Conservation (phyloP, 2,113 vertebrate species). For the Zosterops lateralis region DNA sequence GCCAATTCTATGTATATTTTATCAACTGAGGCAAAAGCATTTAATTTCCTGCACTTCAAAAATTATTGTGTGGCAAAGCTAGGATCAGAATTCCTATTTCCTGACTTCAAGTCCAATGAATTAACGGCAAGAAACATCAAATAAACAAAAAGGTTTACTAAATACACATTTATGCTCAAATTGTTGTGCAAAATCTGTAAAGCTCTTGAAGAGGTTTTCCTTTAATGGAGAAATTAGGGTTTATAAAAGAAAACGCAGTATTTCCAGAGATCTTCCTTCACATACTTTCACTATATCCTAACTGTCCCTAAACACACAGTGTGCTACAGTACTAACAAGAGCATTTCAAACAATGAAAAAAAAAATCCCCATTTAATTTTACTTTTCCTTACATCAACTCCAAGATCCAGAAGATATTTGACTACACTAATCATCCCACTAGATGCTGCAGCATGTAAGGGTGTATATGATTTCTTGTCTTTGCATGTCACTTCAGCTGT, state of each 20-base stretch:
- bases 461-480: slow-evolving; percentile 96
- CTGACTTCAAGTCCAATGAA: background rate
- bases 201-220: background rate
- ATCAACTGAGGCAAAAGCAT: background rate
- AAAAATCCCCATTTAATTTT: background rate
- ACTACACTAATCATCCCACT: slow-evolving; percentile 97
- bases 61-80: background rate
- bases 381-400: slow-evolving; percentile 88
- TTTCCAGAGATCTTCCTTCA: background rate
- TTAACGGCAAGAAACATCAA: background rate
- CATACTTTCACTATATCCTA: background rate
- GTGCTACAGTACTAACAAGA: background rate
- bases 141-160: background rate
- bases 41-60: slow-evolving; percentile 1
- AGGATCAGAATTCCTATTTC: background rate
- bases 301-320: background rate
- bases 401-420: slow-evolving; percentile 94
- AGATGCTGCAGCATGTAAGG: slow-evolving; percentile 93
- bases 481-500: slow-evolving; percentile 96
- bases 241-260: background rate
- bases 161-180: background rate
- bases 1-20: background rate
- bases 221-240: background rate
- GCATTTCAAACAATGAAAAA: background rate
- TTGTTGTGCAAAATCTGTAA: background rate